Evolutionary conservation across 64 coral and sea anemone genomes (phyloP), one percentile per base, ranked within the genome.

Genomic region (Pocillopora verrucosa): DNA sequence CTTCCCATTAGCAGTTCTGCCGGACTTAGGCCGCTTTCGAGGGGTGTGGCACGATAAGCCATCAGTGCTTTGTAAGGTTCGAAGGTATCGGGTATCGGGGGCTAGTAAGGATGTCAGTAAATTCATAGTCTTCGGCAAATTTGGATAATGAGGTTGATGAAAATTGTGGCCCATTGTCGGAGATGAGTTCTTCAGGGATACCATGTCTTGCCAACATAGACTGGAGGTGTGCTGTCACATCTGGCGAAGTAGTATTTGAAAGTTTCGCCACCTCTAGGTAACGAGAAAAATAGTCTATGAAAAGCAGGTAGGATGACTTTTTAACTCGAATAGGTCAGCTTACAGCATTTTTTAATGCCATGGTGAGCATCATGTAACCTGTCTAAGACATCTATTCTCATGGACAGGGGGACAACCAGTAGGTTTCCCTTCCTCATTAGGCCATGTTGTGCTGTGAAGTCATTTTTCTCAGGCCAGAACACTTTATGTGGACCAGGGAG

Each of bases 1-100:
- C 90, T 86, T 65, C 73, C 80, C 69, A 91, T 83, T 72, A 77
- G 56, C 79, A 90, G 60, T 85, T 92, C 82, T 86, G 82, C 76
- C 24, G 80, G 90, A 72, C 90, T 91, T 17, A 83, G 62, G 2
- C 80, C 81, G 63, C 75, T 77, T 76, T 72, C 73, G 41, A 91
- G 36, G 56, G 80, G 89, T 51, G 81, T 91, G 57, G 70, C 68
- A n/a, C 89, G 45, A 26, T 91, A 91, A 36, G 89, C 79, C 77
- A 89, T 65, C 6, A 89, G 69, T 37, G 78, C 35, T 70, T 83
- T 82, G 65, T 90, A 82, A 13, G 88, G 88, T 61, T 90, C 88
- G 30, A 30, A 30, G 30, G 30, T 30, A 30, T 30, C 16, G 76
- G 76, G 59, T 88, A 88, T 57, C 30, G 34, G 30, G 73, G 86